phyloP scores from a whole-genome alignment of 2,113 vertebrate genomes.

The Corydoras maculifer region DNA sequence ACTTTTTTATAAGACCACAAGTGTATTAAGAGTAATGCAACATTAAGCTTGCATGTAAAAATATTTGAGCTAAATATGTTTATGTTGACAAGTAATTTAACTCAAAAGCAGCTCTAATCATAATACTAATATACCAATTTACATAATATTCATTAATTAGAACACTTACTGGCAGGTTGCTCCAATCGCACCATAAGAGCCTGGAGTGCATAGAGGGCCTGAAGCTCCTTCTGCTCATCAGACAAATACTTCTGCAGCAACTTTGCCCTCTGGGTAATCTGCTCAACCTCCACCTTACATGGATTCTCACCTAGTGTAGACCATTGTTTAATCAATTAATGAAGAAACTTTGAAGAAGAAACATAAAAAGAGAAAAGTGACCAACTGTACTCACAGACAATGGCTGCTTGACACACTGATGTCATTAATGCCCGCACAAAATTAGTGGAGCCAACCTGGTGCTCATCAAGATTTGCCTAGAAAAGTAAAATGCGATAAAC shows the following conservation, averaged over 20 bases:
- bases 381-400: conserved; percentile 76
- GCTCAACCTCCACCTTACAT: conserved; percentile 70
- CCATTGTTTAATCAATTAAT: not conserved
- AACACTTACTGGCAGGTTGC: conserved; percentile 87
- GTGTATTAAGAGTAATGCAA: no score
- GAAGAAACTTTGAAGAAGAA: not conserved
- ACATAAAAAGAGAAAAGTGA: not conserved
- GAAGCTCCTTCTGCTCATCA: conserved; percentile 87
- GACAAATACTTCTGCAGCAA: conserved; percentile 85
- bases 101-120: no score
- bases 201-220: conserved; percentile 91
- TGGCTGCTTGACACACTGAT: conserved; percentile 83
- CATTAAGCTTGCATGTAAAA: no score
- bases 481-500: not conserved
- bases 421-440: conserved; percentile 88
- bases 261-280: conserved; percentile 75
- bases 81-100: no score
- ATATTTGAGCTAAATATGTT: no score
- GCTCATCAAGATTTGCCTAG: conserved; percentile 82
- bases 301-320: conserved; percentile 74
- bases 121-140: no score
- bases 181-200: conserved; percentile 93
- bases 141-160: no score
- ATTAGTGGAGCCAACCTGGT: conserved; percentile 73
- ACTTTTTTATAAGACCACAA: no score